Percentiles rank a stretch among this genome's conserved stretches.
These are phyloP conservation scores for Bos indicus DNA, from an alignment of 2,113 vertebrate species.

Conservation along the genomic window DNA sequence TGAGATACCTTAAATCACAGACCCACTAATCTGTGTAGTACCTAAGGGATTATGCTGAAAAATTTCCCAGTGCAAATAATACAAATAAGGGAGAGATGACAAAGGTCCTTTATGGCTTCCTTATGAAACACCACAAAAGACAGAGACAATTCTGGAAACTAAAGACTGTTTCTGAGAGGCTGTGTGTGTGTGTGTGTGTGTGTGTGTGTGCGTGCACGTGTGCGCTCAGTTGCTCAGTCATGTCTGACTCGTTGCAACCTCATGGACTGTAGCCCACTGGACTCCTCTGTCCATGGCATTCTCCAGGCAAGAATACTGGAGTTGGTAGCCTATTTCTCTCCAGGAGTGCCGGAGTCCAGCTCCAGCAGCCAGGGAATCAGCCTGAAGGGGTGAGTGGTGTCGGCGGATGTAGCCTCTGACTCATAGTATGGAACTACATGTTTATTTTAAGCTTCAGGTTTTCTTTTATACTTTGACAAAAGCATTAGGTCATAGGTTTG, in stretches of 20 bases:
- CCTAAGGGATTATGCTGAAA: neutral
- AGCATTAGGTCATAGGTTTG: no score
- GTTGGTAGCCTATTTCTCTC: neutral
- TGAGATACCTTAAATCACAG: neutral
- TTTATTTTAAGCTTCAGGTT: no score
- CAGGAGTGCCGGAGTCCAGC: neutral
- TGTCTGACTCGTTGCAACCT: neutral
- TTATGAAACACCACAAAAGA: neutral
- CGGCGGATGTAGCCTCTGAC: no score
- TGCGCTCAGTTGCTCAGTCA: neutral
- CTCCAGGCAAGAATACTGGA: neutral
- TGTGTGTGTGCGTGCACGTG: accelerated
- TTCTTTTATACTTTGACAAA: no score
- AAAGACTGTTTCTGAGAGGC: neutral
- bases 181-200: neutral
- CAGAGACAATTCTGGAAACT: neutral
- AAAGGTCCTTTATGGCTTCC: neutral
- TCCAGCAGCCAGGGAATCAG: no score
- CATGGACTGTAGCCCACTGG: neutral
- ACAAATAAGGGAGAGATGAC: neutral
- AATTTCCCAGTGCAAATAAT: neutral
- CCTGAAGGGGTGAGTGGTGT: no score
- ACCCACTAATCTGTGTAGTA: neutral
- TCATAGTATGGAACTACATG: no score
- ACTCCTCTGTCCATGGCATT: neutral